These are phyloP conservation scores for Brachionus angularis DNA, from an alignment of 1,140 invertebrate species.

Conservation along the genomic window DNA sequence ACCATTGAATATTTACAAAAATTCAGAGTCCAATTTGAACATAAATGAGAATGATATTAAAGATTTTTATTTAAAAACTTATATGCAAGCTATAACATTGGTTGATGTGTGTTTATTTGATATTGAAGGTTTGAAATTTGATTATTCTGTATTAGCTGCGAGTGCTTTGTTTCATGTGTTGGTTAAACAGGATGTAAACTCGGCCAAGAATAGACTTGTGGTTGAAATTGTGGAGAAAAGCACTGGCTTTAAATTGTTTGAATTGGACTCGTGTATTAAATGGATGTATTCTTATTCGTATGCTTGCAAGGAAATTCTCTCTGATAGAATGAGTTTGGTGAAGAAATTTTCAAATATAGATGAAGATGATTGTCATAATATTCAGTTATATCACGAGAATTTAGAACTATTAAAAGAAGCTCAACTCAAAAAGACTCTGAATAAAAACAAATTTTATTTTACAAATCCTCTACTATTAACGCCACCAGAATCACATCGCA, in stretches of 20 bases:
- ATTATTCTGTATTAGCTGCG: constrained; percentile 78
- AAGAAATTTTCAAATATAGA: constrained; percentile 31
- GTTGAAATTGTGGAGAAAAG: neutral
- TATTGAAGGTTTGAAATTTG: constrained; percentile 71
- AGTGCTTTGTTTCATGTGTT: constrained; percentile 74
- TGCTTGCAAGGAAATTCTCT: constrained; percentile 6
- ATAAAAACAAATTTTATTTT: no score
- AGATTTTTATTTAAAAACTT: constrained; percentile 1
- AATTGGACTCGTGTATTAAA: neutral
- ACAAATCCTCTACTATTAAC: no score
- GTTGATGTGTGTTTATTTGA: constrained; percentile 82
- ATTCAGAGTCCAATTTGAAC: constrained; percentile 8
- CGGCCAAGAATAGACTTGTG: neutral
- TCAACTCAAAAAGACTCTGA: no score
- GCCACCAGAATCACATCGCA: no score
- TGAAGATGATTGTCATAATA: constrained; percentile 13
- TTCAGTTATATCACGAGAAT: constrained; percentile 27
- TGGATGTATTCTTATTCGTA: constrained; percentile 25
- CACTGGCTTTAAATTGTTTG: neutral
- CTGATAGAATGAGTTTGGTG: neutral
- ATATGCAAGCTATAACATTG: constrained; percentile 52
- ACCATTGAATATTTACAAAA: constrained; percentile 31
- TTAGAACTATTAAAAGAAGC: constrained; percentile 32
- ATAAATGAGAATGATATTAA: neutral
- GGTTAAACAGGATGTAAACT: neutral